Evolutionary conservation across 1,140 invertebrate genomes (phyloP).

Genomic region (Aphelenchoides fujianensis): DNA sequence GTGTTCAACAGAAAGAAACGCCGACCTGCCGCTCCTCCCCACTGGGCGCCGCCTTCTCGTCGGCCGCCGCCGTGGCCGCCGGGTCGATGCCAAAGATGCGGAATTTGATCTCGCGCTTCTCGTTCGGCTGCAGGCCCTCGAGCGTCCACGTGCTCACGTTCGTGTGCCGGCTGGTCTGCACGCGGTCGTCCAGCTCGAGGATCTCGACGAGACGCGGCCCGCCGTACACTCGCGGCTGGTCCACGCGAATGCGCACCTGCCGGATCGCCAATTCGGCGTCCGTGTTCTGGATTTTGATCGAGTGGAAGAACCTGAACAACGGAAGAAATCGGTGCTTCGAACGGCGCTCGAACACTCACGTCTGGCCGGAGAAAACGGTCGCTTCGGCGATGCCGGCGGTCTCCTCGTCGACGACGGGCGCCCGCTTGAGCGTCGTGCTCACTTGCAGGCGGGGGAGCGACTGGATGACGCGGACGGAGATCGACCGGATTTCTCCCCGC

Average conservation of each 20-base stretch:
- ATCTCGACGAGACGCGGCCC: conserved; percentile 37
- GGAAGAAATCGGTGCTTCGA: neutral
- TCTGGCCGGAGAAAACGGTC: conserved; percentile 58
- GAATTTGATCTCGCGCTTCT: conserved; percentile 45
- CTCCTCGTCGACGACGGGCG: conserved; percentile 44
- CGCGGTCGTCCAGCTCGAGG: conserved; percentile 14
- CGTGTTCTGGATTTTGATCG: conserved; percentile 46
- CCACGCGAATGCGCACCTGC: conserved; percentile 44
- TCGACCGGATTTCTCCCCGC: conserved; percentile 27
- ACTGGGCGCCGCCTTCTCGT: conserved; percentile 27
- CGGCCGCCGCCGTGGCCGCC: conserved; percentile 13
- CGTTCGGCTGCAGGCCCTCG: conserved; percentile 33
- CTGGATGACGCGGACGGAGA: conserved; percentile 52
- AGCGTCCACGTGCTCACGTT: neutral
- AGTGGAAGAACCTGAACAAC: conserved; percentile 47
- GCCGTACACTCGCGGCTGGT: conserved; percentile 53
- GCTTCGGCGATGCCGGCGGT: conserved; percentile 48
- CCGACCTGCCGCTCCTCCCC: conserved; percentile 25
- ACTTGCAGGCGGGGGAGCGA: conserved; percentile 46
- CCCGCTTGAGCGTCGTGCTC: conserved; percentile 45
- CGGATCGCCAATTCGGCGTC: conserved; percentile 44
- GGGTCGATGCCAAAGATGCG: conserved; percentile 61
- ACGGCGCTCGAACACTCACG: conserved; percentile 29
- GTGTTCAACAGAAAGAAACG: neutral
- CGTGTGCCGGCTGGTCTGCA: neutral